These are phyloP conservation scores for Anadara kagoshimensis DNA, from an alignment of 1,140 invertebrate genomes.

Conservation along the genomic window DNA sequence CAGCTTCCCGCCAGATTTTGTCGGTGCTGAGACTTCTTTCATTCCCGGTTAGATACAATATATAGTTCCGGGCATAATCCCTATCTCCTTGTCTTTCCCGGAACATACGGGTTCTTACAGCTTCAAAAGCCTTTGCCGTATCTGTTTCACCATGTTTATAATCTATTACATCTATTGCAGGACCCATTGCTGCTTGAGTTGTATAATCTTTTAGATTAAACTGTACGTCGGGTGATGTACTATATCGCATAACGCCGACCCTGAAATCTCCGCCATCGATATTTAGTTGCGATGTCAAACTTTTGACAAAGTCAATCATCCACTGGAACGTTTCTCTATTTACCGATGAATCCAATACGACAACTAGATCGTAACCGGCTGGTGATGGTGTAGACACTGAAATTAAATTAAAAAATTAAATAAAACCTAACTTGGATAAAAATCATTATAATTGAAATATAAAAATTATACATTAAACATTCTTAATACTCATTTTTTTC, in stretches of 20 bases:
- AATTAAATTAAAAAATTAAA: no score
- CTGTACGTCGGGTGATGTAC: conserved; percentile 36
- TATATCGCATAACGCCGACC: conserved; percentile 50
- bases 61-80: conserved; percentile 52
- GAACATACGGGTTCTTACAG: conserved; percentile 39
- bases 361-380: conserved; percentile 57
- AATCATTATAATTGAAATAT: neutral
- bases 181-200: conserved; percentile 14
- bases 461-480: no score
- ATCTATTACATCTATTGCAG: conserved; percentile 32
- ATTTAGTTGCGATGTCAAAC: conserved; percentile 39
- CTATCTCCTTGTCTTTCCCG: conserved; percentile 37
- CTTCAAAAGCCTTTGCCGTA: conserved; percentile 37
- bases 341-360: conserved; percentile 61
- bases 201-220: conserved; percentile 44
- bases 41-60: conserved; percentile 59
- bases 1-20: conserved; percentile 37
- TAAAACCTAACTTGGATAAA: neutral
- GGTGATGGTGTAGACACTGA: conserved; percentile 22
- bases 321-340: conserved; percentile 43
- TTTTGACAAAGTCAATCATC: conserved; percentile 50
- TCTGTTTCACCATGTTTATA: conserved; percentile 41
- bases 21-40: conserved; percentile 42
- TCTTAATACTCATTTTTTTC: no score
- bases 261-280: conserved; percentile 40